Percentiles rank a stretch among this genome's conserved stretches.
phyloP scores from a whole-genome alignment of 2,113 vertebrate genomes.

The Rallus limicola region DNA sequence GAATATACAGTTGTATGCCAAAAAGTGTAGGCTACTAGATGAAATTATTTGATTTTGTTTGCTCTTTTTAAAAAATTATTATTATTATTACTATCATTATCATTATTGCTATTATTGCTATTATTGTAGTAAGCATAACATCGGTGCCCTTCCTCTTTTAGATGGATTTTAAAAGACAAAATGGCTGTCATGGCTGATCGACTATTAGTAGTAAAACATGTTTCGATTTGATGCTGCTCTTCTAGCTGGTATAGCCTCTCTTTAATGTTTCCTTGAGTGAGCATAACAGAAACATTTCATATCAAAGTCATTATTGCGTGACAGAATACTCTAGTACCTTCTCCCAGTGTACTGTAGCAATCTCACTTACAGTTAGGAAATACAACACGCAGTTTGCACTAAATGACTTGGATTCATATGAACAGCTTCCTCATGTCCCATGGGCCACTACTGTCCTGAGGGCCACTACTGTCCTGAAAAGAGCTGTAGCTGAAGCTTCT shows the following conservation, averaged over 20 bases:
- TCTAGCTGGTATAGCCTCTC: neutral
- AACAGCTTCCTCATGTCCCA: neutral
- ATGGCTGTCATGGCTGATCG: neutral
- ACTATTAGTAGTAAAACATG: neutral
- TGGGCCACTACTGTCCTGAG: neutral
- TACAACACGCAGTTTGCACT: neutral
- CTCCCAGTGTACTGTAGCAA: neutral
- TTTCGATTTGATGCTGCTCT: neutral
- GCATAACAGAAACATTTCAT: neutral
- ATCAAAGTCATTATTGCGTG: neutral
- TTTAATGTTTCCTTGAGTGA: neutral
- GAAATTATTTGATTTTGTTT: neutral
- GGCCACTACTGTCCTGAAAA: neutral
- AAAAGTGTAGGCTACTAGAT: neutral
- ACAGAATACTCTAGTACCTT: neutral
- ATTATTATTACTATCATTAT: too few species aligned
- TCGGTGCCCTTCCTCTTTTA: neutral
- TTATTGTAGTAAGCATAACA: neutral
- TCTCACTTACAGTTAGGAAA: neutral
- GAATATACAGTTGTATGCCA: neutral
- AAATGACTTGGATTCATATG: neutral
- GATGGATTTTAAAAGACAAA: neutral
- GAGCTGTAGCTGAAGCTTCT: neutral
- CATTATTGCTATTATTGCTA: neutral
- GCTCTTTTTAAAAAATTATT: neutral